Base-by-base conservation (phyloP, 2,888 invertebrate genomes). In the Microplitis manilae region DNA sequence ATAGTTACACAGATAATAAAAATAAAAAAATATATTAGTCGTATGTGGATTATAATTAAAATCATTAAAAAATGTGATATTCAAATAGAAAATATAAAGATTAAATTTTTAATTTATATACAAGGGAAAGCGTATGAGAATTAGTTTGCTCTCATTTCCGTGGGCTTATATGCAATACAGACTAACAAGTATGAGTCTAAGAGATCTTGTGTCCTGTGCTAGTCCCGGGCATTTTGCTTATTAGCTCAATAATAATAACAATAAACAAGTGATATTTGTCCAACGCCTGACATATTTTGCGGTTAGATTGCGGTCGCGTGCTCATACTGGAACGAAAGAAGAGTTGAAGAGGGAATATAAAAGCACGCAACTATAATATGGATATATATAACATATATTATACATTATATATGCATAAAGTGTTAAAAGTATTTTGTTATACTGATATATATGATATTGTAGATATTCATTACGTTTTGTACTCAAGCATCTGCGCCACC, bases 271-370 rank as follows among this genome's bases (percentile, higher is more conserved):
- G 65, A 30, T 65, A 65, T 65, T 65, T 65, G 65, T 30, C 9
- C 50, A 50, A 50, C 13, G 50, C 50, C 50, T 50, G 50, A 50
- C 20, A 65, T 30, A 65, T 65, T 65, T 65, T 9, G 65, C 30
- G 65, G 65, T 65, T 65, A 20, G 30, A 38, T 30, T 65, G 65
- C 13, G 65, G 65, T 65, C 65, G 65, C 65, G 65, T 65, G 65
- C 65, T 65, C 30, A 30, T 30, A 65, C 30, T 65, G 65, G 65
- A 65, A 65, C 65, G 65, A 65, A 65, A 38, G 20, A 65, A 65
- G 65, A 20, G 65, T 50, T 50, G 50, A 50, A 50, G 50, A 50
- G 50, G 50, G 50, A 50, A 50, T 50, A 50, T 50, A 9, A 50
- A 50, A 9, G 50, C 50, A 50, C 50, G 50, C 50, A 50, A 50